Base-by-base conservation (phyloP, 1,140 invertebrate species). In the Ceratoteleas bidentatus region DNA sequence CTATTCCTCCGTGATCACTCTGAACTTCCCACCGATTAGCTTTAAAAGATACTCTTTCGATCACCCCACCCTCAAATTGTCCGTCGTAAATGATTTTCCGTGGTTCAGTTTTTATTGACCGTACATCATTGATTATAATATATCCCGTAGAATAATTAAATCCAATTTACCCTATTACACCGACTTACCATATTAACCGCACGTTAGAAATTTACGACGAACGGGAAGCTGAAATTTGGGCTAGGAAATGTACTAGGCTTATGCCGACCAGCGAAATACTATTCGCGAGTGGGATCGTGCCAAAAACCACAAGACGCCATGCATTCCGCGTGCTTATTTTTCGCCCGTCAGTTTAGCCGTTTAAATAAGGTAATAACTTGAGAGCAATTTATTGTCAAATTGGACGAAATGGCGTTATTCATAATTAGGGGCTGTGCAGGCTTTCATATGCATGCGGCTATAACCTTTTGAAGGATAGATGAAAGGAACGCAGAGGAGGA, bases 401-500 rank as follows among this genome's bases (percentile, higher is more conserved):
- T 56, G 43, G 38, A 54, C 49, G 52, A 34, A 10, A 8, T 13
- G 58, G n/a, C 43, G 47, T 62, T 62, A 64, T 64, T 73, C 52
- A 49, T 64, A 73, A 73, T 73, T 64, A 62, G 24, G n/a, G n/a
- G n/a, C n/a, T n/a, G n/a, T n/a, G n/a, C n/a, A n/a, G n/a, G 36
- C 49, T 57, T 64, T 64, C 58, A 64, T 49, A 64, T 47, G 58
- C 50, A n/a, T n/a, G n/a, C n/a, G n/a, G n/a, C n/a, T 9, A 24
- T 57, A 54, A 61, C 58, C 56, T 36, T 75, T 60, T 58, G 50
- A 68, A 52, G 6, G 36, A 13, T 54, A n/a, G 53, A 65, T 66
- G 61, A 79, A 72, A 72, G 62, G 38, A 47, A 47, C 11, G 0
- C 11, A 45, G 33, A 74, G 74, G 62, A 68, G 52, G 11, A 56